Percentiles rank a stretch among this genome's conserved stretches.
Evolutionary conservation across 2,888 invertebrate species (phyloP).

Genomic region (Lochmaea capreae): DNA sequence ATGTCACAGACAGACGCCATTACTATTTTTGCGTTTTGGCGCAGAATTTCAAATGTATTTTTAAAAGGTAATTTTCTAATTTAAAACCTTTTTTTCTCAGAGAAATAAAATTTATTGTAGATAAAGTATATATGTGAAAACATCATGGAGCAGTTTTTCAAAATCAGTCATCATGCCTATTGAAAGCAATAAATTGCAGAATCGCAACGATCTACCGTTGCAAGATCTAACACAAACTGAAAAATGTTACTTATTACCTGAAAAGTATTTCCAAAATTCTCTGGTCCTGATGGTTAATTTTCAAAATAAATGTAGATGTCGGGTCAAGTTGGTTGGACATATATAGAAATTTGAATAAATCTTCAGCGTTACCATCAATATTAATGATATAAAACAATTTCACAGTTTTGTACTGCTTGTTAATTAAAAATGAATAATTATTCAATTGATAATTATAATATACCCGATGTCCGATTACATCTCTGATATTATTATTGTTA

Average conservation of each 20-base stretch:
- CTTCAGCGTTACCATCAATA: neutral
- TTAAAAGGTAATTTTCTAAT: too few species aligned
- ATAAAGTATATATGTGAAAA: too few species aligned
- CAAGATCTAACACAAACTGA: too few species aligned
- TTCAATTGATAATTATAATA: neutral
- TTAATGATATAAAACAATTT: neutral
- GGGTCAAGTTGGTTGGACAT: neutral
- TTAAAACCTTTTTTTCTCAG: too few species aligned
- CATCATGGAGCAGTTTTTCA: too few species aligned
- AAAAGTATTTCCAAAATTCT: neutral
- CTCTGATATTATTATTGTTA: neutral
- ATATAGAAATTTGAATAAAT: constrained; percentile 4
- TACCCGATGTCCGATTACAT: neutral
- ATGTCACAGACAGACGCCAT: too few species aligned
- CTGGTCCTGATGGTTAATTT: neutral
- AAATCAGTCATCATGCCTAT: too few species aligned
- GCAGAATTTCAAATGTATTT: too few species aligned
- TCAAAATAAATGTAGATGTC: neutral
- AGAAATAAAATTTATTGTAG: too few species aligned
- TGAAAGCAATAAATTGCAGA: too few species aligned
- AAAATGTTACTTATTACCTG: neutral
- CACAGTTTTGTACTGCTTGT: neutral
- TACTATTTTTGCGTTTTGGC: too few species aligned
- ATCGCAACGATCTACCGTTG: too few species aligned
- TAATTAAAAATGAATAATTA: neutral